Conservation (phyloP, 2,888 invertebrate species). For the Sisyra terminalis region DNA sequence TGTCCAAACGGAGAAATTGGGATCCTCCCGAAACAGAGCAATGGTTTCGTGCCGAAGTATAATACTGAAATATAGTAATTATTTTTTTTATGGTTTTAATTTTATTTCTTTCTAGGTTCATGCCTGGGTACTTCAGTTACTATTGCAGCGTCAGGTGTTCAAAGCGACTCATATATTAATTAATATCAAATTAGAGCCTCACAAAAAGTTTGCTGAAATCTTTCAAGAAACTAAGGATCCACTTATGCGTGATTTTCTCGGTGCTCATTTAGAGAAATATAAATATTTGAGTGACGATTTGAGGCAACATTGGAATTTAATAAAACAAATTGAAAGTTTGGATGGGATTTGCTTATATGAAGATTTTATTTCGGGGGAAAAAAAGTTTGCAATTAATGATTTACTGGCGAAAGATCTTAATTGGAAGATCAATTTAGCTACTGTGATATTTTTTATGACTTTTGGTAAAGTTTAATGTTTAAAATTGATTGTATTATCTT, state of each 20-base stretch:
- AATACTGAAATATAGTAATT: conserved; percentile 7
- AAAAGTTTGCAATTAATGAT: conserved; percentile 9
- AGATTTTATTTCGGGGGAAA: conserved; percentile 4
- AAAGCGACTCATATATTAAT: conserved; percentile 44
- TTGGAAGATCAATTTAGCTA: conserved; percentile 39
- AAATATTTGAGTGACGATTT: conserved; percentile 22
- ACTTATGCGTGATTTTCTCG: conserved; percentile 44
- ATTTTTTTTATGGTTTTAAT: conserved; percentile 6
- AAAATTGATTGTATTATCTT: too few species aligned
- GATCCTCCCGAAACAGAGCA: conserved; percentile 31
- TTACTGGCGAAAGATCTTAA: conserved; percentile 16
- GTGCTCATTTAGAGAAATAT: conserved; percentile 41
- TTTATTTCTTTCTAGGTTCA: conserved; percentile 32
- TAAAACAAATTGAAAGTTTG: conserved; percentile 21
- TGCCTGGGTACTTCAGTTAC: conserved; percentile 42
- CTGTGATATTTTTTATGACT: conserved; percentile 36
- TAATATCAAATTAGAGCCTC: conserved; percentile 41
- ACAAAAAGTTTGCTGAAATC: conserved; percentile 35
- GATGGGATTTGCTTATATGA: not conserved
- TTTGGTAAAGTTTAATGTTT: too few species aligned
- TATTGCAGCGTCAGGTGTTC: conserved; percentile 43
- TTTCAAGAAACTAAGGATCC: conserved; percentile 40
- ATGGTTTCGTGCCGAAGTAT: conserved; percentile 40
- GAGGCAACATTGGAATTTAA: conserved; percentile 26
- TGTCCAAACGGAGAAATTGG: conserved; percentile 37